Conservation (phyloP, 1,140 invertebrate genomes). For the Drosophila lowei region DNA sequence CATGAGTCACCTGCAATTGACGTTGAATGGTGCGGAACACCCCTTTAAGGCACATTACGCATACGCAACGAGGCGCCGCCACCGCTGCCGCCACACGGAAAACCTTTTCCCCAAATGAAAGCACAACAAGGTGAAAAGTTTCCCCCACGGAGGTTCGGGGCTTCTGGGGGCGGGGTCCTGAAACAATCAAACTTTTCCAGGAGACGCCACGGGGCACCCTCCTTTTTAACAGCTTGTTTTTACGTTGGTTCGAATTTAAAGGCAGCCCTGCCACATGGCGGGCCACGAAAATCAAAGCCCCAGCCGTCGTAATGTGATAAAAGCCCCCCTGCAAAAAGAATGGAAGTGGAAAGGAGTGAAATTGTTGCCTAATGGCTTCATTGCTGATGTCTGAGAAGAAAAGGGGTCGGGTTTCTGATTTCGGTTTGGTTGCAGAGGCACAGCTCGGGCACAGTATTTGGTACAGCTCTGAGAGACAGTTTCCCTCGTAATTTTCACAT, state of each 20-base stretch:
- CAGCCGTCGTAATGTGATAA: conserved; percentile 35
- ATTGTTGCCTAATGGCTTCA: conserved; percentile 66
- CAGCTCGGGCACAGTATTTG: background rate
- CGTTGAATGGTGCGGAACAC: conserved; percentile 24
- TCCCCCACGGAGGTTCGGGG: conserved; percentile 11
- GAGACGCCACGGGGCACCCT: conserved; percentile 20
- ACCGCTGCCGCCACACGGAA: conserved; percentile 13
- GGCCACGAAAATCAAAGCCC: conserved; percentile 53
- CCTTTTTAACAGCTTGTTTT: conserved; percentile 42
- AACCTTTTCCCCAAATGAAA: conserved; percentile 27
- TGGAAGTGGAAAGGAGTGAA: conserved; percentile 20
- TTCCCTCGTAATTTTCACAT: conserved; percentile 42
- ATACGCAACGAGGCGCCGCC: conserved; percentile 54
- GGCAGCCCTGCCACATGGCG: conserved; percentile 20
- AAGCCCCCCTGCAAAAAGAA: conserved; percentile 17
- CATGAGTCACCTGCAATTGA: conserved; percentile 78
- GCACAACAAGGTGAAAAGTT: conserved; percentile 45
- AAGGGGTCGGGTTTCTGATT: conserved; percentile 22
- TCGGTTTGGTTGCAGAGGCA: conserved; percentile 4
- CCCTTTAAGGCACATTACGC: conserved; percentile 59
- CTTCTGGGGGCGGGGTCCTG: background rate
- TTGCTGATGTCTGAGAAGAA: conserved; percentile 36
- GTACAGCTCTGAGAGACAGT: too few species aligned
- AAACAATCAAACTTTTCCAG: conserved; percentile 71
- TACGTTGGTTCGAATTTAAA: conserved; percentile 51